Conservation (phyloP, 2,888 invertebrate genomes). For the Pseudococcus jackbeardsleyi region DNA sequence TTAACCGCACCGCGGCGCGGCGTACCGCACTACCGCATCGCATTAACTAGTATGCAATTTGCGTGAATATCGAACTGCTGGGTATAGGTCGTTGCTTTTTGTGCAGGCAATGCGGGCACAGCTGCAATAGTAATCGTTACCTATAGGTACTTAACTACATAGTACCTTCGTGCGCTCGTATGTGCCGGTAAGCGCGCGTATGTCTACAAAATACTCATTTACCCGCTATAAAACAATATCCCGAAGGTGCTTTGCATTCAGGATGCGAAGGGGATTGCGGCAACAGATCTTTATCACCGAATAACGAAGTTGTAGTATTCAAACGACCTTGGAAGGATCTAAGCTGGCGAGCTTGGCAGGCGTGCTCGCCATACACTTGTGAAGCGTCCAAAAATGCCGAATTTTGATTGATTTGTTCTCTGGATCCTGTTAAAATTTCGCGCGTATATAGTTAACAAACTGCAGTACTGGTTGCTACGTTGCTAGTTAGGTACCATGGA, state of each 20-base stretch:
- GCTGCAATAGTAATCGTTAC: background rate
- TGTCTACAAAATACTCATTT: constrained; percentile 66
- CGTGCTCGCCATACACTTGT: constrained; percentile 90
- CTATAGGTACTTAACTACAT: no score
- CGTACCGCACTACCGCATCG: no score
- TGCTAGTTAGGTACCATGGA: no score
- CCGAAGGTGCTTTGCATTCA: constrained; percentile 89
- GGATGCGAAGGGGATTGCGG: constrained; percentile 85
- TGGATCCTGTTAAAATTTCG: constrained; percentile 74
- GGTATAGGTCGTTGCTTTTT: no score
- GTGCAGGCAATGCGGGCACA: no score
- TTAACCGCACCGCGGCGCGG: no score
- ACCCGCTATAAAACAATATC: constrained; percentile 90
- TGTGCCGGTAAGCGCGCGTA: background rate
- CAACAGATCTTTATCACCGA: constrained; percentile 81
- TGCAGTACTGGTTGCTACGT: no score
- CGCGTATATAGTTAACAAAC: no score
- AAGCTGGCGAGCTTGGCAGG: constrained; percentile 82
- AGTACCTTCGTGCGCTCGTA: no score
- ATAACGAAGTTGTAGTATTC: constrained; percentile 82
- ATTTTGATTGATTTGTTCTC: constrained; percentile 95
- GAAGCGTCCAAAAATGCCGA: constrained; percentile 91
- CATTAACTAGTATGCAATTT: no score
- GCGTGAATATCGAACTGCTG: no score
- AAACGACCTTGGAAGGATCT: constrained; percentile 85